A percentile compares a stretch with the other conserved stretches of the same genome.
phyloP scores from a whole-genome alignment of 2,797 vertebrate genomes.

The Florisuga fusca region DNA sequence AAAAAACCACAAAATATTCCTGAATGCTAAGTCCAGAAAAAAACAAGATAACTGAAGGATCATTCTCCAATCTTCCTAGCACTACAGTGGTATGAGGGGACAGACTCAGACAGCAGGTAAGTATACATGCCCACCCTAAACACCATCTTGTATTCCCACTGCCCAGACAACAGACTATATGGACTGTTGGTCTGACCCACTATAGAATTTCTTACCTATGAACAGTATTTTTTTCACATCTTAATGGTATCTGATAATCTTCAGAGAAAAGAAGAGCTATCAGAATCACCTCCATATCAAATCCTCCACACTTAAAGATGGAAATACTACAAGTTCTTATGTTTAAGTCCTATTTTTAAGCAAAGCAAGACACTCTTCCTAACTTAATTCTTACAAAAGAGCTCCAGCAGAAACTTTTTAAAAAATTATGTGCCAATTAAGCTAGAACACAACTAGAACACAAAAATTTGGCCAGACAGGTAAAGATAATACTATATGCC shows the following conservation, averaged over 20 bases:
- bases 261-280: background rate
- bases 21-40: background rate
- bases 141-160: background rate
- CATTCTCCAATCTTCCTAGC: background rate
- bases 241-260: background rate
- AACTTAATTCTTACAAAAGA: background rate
- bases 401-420: background rate
- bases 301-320: background rate
- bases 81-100: background rate
- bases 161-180: background rate
- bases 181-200: background rate
- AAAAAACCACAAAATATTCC: background rate
- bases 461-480: background rate
- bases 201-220: background rate
- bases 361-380: background rate
- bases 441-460: background rate
- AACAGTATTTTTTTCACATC: background rate
- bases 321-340: background rate
- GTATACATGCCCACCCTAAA: background rate
- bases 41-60: background rate
- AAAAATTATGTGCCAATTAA: background rate
- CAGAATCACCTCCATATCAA: background rate
- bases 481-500: background rate
- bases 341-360: background rate
- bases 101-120: background rate